These are phyloP conservation scores for Automeris io DNA, from an alignment of 2,888 invertebrate genomes.

Conservation along the genomic window DNA sequence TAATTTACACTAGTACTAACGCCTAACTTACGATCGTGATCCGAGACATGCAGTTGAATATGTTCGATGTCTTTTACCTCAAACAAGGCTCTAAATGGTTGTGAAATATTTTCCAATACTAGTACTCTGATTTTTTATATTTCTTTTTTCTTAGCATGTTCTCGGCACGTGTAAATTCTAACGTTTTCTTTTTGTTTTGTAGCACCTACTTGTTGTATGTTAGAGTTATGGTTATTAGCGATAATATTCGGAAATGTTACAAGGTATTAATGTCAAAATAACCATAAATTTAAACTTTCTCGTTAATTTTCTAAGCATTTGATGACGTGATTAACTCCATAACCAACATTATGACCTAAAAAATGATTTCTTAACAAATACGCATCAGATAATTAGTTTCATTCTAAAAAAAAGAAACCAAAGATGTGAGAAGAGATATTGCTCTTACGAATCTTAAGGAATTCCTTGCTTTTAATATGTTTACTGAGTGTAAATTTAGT, in stretches of 20 bases:
- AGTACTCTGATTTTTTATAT: neutral
- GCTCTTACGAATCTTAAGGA: too few relatives aligned
- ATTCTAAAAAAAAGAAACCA: too few relatives aligned
- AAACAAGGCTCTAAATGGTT: conserved; percentile 7
- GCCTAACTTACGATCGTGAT: conserved; percentile 4
- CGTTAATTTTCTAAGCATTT: too few relatives aligned
- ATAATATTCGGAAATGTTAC: neutral
- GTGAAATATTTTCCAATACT: conserved; percentile 4
- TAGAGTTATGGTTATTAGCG: conserved; percentile 2
- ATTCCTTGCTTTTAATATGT: too few relatives aligned
- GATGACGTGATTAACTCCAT: too few relatives aligned
- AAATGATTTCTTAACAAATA: too few relatives aligned
- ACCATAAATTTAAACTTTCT: too few relatives aligned
- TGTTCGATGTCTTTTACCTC: conserved; percentile 2
- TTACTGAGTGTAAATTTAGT: too few relatives aligned
- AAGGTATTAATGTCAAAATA: neutral
- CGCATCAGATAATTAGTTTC: too few relatives aligned
- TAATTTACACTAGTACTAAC: conserved; percentile 5
- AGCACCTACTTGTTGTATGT: conserved; percentile 1
- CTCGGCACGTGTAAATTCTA: conserved; percentile 1
- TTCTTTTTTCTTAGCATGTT: neutral
- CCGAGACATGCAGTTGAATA: neutral
- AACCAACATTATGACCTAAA: too few relatives aligned
- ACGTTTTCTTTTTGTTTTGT: neutral
- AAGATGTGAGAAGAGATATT: too few relatives aligned